These are phyloP conservation scores for Takifugu bimaculatus DNA, from an alignment of 2,113 vertebrate species.

Conservation along the genomic window DNA sequence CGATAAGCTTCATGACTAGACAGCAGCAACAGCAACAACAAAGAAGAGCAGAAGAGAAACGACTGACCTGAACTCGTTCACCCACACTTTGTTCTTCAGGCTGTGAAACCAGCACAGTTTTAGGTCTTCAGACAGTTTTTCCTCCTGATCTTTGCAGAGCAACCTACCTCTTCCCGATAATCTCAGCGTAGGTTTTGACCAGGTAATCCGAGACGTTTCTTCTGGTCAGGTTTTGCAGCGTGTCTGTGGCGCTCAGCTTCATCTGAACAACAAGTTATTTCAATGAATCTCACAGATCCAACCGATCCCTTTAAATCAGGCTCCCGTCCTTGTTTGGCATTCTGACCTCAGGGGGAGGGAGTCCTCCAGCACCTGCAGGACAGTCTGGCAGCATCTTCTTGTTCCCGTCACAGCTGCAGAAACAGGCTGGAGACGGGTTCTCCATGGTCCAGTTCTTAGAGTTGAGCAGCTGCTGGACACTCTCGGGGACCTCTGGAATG, in stretches of 20 bases:
- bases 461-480: conserved; percentile 76
- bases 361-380: conserved; percentile 85
- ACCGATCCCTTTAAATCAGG: not conserved
- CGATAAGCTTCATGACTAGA: too few species aligned
- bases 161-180: conserved; percentile 90
- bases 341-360: conserved; percentile 88
- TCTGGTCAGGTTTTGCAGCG: conserved; percentile 89
- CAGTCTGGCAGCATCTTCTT: conserved; percentile 96
- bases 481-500: conserved; percentile 72
- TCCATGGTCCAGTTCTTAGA: conserved; percentile 91
- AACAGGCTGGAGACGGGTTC: conserved; percentile 86
- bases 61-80: conserved; percentile 92
- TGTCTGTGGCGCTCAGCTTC: conserved; percentile 72
- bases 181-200: conserved; percentile 93
- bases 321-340: not conserved
- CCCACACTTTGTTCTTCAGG: conserved; percentile 94
- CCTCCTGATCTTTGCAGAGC: too few species aligned
- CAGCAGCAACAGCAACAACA: too few species aligned
- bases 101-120: conserved; percentile 61
- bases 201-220: conserved; percentile 96
- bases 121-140: not conserved
- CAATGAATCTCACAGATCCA: not conserved
- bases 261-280: conserved; percentile 55
- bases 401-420: conserved; percentile 83
- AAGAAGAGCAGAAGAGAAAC: not conserved